Evolutionary conservation across 37 sponge, comb jelly and placozoan species (phyloP), one percentile per base, ranked within the genome.

Genomic region (Bolinopsis microptera): DNA sequence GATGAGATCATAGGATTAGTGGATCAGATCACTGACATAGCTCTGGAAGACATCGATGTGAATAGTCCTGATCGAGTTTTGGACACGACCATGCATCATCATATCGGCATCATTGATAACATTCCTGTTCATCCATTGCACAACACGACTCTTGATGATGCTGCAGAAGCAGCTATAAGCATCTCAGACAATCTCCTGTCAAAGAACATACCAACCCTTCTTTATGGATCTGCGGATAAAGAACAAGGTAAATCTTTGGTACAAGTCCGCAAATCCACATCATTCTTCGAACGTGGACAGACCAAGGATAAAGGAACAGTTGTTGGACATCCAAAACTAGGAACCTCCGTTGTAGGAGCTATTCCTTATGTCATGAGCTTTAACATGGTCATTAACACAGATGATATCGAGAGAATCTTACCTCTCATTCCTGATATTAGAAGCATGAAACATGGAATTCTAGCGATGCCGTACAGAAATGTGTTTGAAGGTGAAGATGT

Each of bases 151-250:
- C 9, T 86, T 0, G 25, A 22, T 0, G 90, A 86, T 39, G 90
- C 90, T 28, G 90, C 38, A 22, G 61, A 8, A 36, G 39, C 61
- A n/a, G 90, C 90, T 2, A 23, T 39, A 35, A 21, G 36, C 27
- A 40, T 86, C 34, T 13, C 90, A 40, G 5, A 39, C 48, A 24
- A 13, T 40, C 90, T 86, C 48, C 13, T 21, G 0, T 38, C 61
- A 3, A 39, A 41, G 18, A 25, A 22, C n/a, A 41, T 86, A 9
- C 90, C 90, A 86, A 86, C 90, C 8, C 61, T 86, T 28, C 61
- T 86, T 22, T 86, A 86, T 25, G 90, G 90, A n/a, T 9, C 90
- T 39, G 90, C 90, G 13, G 90, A 86, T 86, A 39, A 35, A 24
- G 30, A 86, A 34, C 37, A 22, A 34, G 61, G 61, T 26, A 13